These are phyloP conservation scores for Tethea ocularis DNA, from an alignment of 2,888 invertebrate species.

Conservation along the genomic window DNA sequence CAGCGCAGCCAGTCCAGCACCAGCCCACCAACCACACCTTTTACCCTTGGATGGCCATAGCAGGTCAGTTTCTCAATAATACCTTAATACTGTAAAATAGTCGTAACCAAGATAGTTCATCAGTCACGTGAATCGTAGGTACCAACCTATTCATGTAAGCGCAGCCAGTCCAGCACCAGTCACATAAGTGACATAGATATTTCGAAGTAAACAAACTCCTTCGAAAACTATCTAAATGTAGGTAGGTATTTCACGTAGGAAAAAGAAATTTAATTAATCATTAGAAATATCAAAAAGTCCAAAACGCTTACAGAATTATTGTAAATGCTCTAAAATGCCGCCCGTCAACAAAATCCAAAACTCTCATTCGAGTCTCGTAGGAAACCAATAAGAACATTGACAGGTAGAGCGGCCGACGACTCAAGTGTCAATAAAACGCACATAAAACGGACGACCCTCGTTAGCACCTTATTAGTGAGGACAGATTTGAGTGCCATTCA, in stretches of 20 bases:
- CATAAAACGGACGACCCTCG: constrained; percentile 78
- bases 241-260: not conserved
- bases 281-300: not conserved
- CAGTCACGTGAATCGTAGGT: no score
- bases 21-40: constrained; percentile 96
- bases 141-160: no score
- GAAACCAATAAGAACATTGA: constrained; percentile 67
- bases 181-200: not conserved
- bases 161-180: no score
- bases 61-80: constrained; percentile 90
- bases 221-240: not conserved
- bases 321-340: constrained; percentile 65
- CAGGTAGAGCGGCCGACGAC: constrained; percentile 57
- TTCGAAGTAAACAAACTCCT: not conserved
- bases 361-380: constrained; percentile 49
- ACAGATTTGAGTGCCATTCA: constrained; percentile 71
- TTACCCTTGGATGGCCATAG: constrained; percentile 99
- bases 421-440: constrained; percentile 77
- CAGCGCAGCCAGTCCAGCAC: constrained; percentile 94
- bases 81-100: not conserved
- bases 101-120: no score
- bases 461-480: constrained; percentile 76
- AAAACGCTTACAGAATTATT: not conserved
- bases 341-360: constrained; percentile 33
- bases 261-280: not conserved